phyloP scores from a whole-genome alignment of 23 tunicate species.

The Corella eumyota region DNA sequence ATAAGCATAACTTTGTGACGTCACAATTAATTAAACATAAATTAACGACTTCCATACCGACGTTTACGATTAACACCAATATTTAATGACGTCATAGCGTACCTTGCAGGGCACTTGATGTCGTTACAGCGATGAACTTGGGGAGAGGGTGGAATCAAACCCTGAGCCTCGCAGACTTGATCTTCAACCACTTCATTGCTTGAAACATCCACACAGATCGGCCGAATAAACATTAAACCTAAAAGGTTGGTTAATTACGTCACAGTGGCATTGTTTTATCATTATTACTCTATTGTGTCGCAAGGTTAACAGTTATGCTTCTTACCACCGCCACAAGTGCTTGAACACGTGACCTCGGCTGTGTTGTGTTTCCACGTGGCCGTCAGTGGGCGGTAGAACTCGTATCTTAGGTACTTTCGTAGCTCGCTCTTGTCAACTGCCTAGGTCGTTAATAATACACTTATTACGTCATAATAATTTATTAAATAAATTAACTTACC shows the following conservation, averaged over 20 bases:
- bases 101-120: slow-evolving; percentile 17
- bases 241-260: too few relatives aligned
- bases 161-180: slow-evolving; percentile 24
- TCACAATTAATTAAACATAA: too few relatives aligned
- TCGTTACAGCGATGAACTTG: slow-evolving; percentile 32
- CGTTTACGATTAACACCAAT: too few relatives aligned
- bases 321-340: slow-evolving; percentile 62
- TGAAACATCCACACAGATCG: slow-evolving; percentile 30
- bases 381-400: slow-evolving; percentile 57
- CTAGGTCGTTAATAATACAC: slow-evolving; percentile 5
- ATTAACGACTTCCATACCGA: too few relatives aligned
- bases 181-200: slow-evolving; percentile 12
- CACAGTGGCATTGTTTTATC: too few relatives aligned
- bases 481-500: too few relatives aligned
- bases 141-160: slow-evolving; percentile 28
- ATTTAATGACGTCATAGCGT: slow-evolving; percentile 6
- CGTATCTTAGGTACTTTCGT: slow-evolving; percentile 64
- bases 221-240: slow-evolving; percentile 38
- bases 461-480: too few relatives aligned
- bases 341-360: slow-evolving; percentile 9
- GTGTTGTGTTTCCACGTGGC: slow-evolving; percentile 38
- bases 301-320: too few relatives aligned
- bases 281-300: too few relatives aligned
- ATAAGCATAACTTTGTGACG: too few relatives aligned
- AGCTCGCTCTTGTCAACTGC: slow-evolving; percentile 25